Evolutionary conservation across 2,888 invertebrate species (phyloP).

Genomic region (Eilema depressum): DNA sequence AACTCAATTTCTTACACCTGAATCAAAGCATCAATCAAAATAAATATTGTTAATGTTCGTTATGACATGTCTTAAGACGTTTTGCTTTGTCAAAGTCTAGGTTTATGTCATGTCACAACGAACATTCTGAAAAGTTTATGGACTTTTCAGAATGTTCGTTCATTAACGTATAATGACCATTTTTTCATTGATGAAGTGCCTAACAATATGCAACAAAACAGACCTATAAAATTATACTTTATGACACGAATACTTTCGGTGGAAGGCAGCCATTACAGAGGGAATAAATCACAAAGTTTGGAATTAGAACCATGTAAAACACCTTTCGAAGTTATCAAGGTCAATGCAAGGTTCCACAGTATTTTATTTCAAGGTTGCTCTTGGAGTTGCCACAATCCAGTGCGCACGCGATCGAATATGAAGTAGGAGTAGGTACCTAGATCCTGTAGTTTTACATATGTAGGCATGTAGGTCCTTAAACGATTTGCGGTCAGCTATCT

Average conservation of each 20-base stretch:
- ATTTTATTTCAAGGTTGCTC: constrained; percentile 41
- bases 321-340: constrained; percentile 29
- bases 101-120: too few relatives aligned
- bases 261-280: too few relatives aligned
- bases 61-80: background rate
- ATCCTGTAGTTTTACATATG: background rate
- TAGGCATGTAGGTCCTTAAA: background rate
- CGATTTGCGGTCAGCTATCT: background rate
- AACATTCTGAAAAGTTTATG: too few relatives aligned
- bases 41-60: background rate
- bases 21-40: background rate
- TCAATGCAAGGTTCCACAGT: constrained; percentile 27
- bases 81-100: background rate
- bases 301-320: background rate
- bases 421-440: background rate
- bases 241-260: too few relatives aligned
- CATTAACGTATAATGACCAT: too few relatives aligned
- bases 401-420: constrained; percentile 3
- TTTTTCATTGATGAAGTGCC: background rate
- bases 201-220: background rate
- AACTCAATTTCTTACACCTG: background rate
- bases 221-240: background rate
- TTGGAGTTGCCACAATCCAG: constrained; percentile 39
- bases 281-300: too few relatives aligned
- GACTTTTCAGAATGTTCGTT: too few relatives aligned